phyloP scores from a whole-genome alignment of 1,140 invertebrate genomes.

The Stegodyphus mimosarum region DNA sequence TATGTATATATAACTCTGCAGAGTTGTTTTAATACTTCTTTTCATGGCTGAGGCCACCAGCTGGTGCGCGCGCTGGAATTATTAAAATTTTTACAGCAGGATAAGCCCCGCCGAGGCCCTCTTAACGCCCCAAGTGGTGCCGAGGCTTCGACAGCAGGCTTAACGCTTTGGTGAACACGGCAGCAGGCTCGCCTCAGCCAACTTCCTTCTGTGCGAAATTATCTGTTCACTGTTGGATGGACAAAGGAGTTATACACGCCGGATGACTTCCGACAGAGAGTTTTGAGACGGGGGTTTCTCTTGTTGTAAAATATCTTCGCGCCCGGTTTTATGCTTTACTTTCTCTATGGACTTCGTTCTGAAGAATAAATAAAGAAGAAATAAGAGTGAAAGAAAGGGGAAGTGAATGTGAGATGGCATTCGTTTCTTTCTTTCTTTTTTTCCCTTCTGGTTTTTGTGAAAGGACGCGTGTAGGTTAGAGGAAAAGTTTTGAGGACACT shows the following conservation, averaged over 20 bases:
- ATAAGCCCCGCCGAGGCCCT: neutral
- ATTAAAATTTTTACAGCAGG: neutral
- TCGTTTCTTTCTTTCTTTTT: slow-evolving; percentile 8
- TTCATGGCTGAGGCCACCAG: neutral
- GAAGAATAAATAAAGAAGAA: neutral
- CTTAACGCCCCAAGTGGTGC: neutral
- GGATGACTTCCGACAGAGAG: neutral
- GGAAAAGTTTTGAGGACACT: neutral
- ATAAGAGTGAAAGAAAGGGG: slow-evolving; percentile 9
- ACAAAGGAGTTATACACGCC: neutral
- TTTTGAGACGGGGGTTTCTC: neutral
- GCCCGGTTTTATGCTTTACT: slow-evolving; percentile 28
- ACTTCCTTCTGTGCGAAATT: neutral
- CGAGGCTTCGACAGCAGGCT: neutral
- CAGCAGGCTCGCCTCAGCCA: no score
- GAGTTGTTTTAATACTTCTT: slow-evolving; percentile 3
- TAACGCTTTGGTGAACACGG: neutral
- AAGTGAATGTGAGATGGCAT: slow-evolving; percentile 10
- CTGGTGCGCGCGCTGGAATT: neutral
- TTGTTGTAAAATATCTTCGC: slow-evolving; percentile 43
- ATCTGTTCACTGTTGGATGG: neutral
- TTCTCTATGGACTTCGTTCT: neutral
- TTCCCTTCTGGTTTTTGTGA: no score
- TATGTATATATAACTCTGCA: neutral
- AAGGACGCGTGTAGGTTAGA: no score